phyloP scores from a whole-genome alignment of 2,888 invertebrate genomes.

The Synergus itoensis region DNA sequence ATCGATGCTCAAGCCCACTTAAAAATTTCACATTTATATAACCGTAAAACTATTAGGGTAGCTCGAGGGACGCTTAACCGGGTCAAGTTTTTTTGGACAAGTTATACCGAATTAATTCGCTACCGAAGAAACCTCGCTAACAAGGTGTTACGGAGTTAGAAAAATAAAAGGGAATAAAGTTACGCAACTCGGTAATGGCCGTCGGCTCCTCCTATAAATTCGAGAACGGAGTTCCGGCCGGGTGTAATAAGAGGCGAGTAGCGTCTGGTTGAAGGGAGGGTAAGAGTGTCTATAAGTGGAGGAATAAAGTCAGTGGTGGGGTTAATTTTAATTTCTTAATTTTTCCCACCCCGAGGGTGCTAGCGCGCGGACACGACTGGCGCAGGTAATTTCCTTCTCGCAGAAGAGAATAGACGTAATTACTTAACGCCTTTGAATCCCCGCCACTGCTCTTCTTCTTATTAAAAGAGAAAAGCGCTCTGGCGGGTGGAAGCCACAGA shows the following conservation, averaged over 20 bases:
- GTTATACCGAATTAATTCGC: slow-evolving; percentile 1
- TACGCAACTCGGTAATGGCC: slow-evolving; percentile 68
- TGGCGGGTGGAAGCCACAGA: slow-evolving; percentile 62
- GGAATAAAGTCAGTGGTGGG: slow-evolving; percentile 54
- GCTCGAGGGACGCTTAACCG: neutral
- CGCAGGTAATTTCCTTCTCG: slow-evolving; percentile 74
- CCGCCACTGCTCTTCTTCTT: slow-evolving; percentile 64
- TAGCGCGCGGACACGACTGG: slow-evolving; percentile 52
- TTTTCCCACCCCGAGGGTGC: slow-evolving; percentile 70
- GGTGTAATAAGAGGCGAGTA: slow-evolving; percentile 52
- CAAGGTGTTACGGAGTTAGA: slow-evolving; percentile 61
- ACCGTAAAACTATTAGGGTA: slow-evolving; percentile 6
- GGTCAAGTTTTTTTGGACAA: neutral
- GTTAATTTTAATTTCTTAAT: slow-evolving; percentile 78
- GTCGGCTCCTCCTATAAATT: slow-evolving; percentile 68
- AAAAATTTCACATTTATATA: slow-evolving; percentile 5
- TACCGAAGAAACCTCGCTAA: slow-evolving; percentile 61
- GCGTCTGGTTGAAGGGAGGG: slow-evolving; percentile 30
- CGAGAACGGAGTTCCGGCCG: slow-evolving; percentile 63
- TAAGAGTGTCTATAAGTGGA: slow-evolving; percentile 42
- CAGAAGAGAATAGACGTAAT: slow-evolving; percentile 77
- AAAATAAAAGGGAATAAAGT: slow-evolving; percentile 48
- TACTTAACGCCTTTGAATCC: slow-evolving; percentile 77
- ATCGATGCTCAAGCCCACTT: neutral
- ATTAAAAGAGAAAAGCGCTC: slow-evolving; percentile 76